These are phyloP conservation scores for Amorpha juglandis DNA, from an alignment of 2,888 invertebrate species.

Conservation along the genomic window DNA sequence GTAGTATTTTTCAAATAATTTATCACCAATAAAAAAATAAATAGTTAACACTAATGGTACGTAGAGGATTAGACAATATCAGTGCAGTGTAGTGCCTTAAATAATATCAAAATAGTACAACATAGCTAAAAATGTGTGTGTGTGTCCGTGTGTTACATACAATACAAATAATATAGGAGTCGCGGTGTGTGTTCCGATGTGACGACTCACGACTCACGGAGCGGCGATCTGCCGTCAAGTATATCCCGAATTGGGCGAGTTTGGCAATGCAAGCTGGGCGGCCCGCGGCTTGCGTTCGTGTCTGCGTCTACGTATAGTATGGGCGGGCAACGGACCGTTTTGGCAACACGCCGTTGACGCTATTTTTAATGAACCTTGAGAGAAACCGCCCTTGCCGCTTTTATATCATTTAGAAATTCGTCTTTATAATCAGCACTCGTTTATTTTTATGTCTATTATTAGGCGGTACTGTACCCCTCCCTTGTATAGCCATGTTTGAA, in stretches of 20 bases:
- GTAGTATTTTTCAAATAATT: no score
- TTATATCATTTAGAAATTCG: slow-evolving; percentile 56
- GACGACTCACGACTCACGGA: slow-evolving; percentile 30
- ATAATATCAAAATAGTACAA: not conserved
- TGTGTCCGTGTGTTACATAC: no score
- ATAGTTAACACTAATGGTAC: slow-evolving; percentile 2
- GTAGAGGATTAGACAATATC: slow-evolving; percentile 27
- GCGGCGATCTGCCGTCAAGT: slow-evolving; percentile 36
- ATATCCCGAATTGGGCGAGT: slow-evolving; percentile 65
- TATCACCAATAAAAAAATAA: not conserved
- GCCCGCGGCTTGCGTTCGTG: slow-evolving; percentile 48
- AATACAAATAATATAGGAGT: no score
- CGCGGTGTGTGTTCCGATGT: not conserved
- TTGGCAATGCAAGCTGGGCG: slow-evolving; percentile 55
- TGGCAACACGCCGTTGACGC: slow-evolving; percentile 76
- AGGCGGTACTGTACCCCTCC: slow-evolving; percentile 51
- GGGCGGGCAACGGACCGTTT: slow-evolving; percentile 72
- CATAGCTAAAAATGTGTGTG: not conserved
- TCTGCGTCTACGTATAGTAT: slow-evolving; percentile 63
- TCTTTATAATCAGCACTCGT: slow-evolving; percentile 50
- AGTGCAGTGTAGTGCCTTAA: slow-evolving; percentile 16
- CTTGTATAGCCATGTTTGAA: slow-evolving; percentile 51
- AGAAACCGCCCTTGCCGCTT: slow-evolving; percentile 79
- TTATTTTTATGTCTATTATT: slow-evolving; percentile 55
- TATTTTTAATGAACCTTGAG: slow-evolving; percentile 83